These are phyloP conservation scores for Drosophila neonasuta DNA, from an alignment of 2,888 invertebrate genomes.

Conservation along the genomic window DNA sequence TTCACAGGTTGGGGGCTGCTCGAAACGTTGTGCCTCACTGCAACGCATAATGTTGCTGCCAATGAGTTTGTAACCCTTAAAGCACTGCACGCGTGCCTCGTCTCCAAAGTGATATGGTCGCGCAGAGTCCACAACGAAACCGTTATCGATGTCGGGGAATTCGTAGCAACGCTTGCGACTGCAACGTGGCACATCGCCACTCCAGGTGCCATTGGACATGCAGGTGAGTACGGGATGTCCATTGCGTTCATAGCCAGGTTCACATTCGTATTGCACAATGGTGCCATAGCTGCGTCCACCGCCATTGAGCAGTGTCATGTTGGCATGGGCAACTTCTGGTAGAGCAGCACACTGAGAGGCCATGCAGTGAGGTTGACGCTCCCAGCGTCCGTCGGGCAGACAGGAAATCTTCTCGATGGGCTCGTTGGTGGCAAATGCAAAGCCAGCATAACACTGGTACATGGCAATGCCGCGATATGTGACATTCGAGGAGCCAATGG, in stretches of 20 bases:
- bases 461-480: constrained; percentile 96
- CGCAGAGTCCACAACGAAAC: constrained; percentile 91
- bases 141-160: constrained; percentile 92
- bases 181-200: constrained; percentile 94
- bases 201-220: constrained; percentile 98
- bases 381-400: constrained; percentile 94
- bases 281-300: constrained; percentile 96
- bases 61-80: constrained; percentile 93
- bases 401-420: constrained; percentile 95
- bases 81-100: constrained; percentile 95
- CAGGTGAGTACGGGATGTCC: constrained; percentile 95
- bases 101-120: constrained; percentile 92
- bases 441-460: constrained; percentile 98
- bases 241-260: constrained; percentile 93
- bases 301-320: constrained; percentile 93
- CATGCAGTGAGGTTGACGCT: constrained; percentile 94
- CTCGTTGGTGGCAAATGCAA: constrained; percentile 93
- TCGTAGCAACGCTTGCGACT: constrained; percentile 85
- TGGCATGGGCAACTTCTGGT: constrained; percentile 93
- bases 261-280: constrained; percentile 95
- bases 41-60: constrained; percentile 93
- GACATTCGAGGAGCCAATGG: constrained; percentile 96
- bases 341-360: constrained; percentile 95
- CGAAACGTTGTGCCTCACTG: constrained; percentile 91
- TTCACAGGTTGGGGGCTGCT: constrained; percentile 93